Percentiles rank a stretch among this genome's conserved stretches.
Evolutionary conservation across 2,888 invertebrate species (phyloP).

Genomic region (Drosophila parthenogenetica): DNA sequence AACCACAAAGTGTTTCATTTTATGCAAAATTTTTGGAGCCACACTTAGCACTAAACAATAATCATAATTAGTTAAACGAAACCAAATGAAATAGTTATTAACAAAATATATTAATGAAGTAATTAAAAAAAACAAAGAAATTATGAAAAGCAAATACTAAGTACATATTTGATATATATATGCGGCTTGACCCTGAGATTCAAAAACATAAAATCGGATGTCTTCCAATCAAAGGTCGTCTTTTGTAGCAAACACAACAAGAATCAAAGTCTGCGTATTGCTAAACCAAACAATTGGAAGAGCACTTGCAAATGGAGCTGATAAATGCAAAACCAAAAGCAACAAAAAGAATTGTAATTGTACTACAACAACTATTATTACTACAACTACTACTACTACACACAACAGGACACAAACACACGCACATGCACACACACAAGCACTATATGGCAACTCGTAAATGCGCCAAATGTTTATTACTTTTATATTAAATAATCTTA

Average conservation of each 20-base stretch:
- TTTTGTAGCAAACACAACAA: slow-evolving; percentile 83
- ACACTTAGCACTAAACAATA: slow-evolving; percentile 71
- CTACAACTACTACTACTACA: slow-evolving; percentile 10
- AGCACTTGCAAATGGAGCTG: slow-evolving; percentile 56
- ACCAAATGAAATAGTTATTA: slow-evolving; percentile 65
- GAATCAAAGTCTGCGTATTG: slow-evolving; percentile 82
- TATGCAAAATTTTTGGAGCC: slow-evolving; percentile 63
- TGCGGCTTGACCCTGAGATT: slow-evolving; percentile 85
- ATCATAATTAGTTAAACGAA: slow-evolving; percentile 71
- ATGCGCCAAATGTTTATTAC: slow-evolving; percentile 31
- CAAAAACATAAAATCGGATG: slow-evolving; percentile 85
- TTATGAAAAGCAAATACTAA: slow-evolving; percentile 25
- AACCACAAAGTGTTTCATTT: slow-evolving; percentile 72
- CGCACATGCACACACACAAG: slow-evolving; percentile 6
- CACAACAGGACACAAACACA: slow-evolving; percentile 10
- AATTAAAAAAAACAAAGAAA: slow-evolving; percentile 37
- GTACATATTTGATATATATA: slow-evolving; percentile 67
- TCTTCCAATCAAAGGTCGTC: slow-evolving; percentile 86
- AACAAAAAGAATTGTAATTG: slow-evolving; percentile 29
- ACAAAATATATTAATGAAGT: slow-evolving; percentile 60
- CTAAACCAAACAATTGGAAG: slow-evolving; percentile 73
- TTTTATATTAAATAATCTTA: slow-evolving; percentile 5
- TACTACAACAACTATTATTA: slow-evolving; percentile 26
- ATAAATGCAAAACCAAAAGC: slow-evolving; percentile 47
- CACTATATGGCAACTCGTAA: slow-evolving; percentile 51